phyloP scores from a whole-genome alignment of 2,113 vertebrate species.

The Gopherus evgoodei region DNA sequence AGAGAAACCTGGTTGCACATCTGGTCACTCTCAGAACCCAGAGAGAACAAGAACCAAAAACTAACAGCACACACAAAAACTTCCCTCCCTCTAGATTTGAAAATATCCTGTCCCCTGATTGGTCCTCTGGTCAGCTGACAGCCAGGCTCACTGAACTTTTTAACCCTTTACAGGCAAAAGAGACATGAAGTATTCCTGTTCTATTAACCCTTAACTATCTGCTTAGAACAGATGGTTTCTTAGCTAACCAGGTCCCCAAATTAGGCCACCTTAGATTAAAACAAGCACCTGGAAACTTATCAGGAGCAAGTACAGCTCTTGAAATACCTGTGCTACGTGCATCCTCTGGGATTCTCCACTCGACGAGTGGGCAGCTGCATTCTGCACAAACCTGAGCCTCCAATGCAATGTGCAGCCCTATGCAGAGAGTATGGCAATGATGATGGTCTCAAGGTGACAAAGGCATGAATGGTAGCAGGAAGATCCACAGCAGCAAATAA shows the following conservation, averaged over 20 bases:
- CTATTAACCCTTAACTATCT: too few species aligned
- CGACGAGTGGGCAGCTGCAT: not conserved
- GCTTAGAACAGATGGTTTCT: not conserved
- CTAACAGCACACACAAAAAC: too few species aligned
- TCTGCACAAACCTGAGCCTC: not conserved
- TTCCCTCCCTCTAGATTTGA: too few species aligned
- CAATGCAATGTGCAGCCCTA: not conserved
- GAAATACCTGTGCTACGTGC: rapidly evolving
- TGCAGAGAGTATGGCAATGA: rapidly evolving
- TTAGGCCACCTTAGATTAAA: not conserved
- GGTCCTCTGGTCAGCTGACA: too few species aligned
- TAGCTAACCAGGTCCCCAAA: rapidly evolving
- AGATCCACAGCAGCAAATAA: not conserved
- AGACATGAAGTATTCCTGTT: too few species aligned
- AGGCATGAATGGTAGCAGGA: not conserved
- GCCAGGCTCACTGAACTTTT: too few species aligned
- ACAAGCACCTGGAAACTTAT: not conserved
- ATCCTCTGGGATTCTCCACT: not conserved
- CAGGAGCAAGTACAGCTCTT: not conserved
- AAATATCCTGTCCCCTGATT: too few species aligned
- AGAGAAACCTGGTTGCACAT: too few species aligned
- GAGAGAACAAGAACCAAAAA: too few species aligned
- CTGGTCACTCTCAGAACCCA: too few species aligned
- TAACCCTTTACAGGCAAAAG: too few species aligned
- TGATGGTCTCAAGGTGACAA: not conserved